phyloP scores from a whole-genome alignment of 2,888 invertebrate species.

The Ashinkailepas kermadecensis region DNA sequence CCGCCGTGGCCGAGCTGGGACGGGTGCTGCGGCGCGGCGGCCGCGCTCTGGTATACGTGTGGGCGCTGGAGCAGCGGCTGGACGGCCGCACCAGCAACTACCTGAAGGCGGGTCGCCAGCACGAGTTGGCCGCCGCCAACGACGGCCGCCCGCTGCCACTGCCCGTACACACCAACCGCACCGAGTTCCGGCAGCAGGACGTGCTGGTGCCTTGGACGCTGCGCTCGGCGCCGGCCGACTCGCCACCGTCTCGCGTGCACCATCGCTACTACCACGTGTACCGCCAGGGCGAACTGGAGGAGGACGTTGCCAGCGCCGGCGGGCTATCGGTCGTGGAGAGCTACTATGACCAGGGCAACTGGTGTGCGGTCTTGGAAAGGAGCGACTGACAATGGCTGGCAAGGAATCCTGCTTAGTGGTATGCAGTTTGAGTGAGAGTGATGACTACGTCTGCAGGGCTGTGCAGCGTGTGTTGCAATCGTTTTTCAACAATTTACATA shows the following conservation, averaged over 20 bases:
- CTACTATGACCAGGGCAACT: constrained; percentile 95
- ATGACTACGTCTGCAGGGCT: too few relatives aligned
- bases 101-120: constrained; percentile 54
- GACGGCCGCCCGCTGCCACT: constrained; percentile 41
- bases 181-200: constrained; percentile 81
- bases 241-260: constrained; percentile 50
- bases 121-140: constrained; percentile 33
- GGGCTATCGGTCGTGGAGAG: constrained; percentile 53
- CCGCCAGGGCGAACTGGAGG: constrained; percentile 67
- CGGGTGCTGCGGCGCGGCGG: constrained; percentile 65
- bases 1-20: constrained; percentile 68
- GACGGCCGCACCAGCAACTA: constrained; percentile 60
- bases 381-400: constrained; percentile 23
- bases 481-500: too few relatives aligned
- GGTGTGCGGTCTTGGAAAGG: constrained; percentile 77
- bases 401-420: neutral
- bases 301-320: constrained; percentile 52
- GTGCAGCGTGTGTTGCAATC: too few relatives aligned
- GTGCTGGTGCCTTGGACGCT: constrained; percentile 93
- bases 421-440: too few relatives aligned
- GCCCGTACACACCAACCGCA: constrained; percentile 83
- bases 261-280: constrained; percentile 92
- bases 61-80: constrained; percentile 83
- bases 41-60: constrained; percentile 79
- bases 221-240: constrained; percentile 43